phyloP scores from a whole-genome alignment of 2,797 vertebrate species.

The Sus cebifrons region DNA sequence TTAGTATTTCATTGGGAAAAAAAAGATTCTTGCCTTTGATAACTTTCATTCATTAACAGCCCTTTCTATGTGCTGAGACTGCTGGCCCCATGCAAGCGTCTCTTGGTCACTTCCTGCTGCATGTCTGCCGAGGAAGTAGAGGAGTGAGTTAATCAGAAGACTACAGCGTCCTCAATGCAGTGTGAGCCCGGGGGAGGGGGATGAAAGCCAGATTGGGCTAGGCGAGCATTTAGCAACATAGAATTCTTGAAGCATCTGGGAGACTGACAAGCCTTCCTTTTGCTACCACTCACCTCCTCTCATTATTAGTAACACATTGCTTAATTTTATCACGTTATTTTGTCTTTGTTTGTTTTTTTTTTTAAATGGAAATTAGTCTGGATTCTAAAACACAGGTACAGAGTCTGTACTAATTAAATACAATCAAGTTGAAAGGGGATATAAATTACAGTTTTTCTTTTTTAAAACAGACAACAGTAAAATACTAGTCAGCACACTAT shows the following conservation, averaged over 20 bases:
- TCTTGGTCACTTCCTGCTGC: background rate
- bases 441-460: conserved; percentile 98
- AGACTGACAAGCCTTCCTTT: background rate
- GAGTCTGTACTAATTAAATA: conserved; percentile 96
- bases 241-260: background rate
- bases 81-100: background rate
- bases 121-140: background rate
- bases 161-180: background rate
- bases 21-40: background rate
- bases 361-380: conserved; percentile 92
- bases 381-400: conserved; percentile 95
- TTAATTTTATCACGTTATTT: background rate
- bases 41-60: background rate
- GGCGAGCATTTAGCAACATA: background rate
- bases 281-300: background rate
- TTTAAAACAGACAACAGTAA: conserved; percentile 94
- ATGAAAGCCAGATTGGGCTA: background rate
- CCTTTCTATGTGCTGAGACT: background rate
- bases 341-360: background rate
- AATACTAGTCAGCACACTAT: conserved; percentile 95
- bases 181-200: no score
- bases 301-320: background rate
- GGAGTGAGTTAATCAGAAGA: background rate
- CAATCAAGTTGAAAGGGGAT: conserved; percentile 93
- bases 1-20: background rate